phyloP scores from a whole-genome alignment of 2,888 invertebrate genomes.

The Epistrophe grossulariae region DNA sequence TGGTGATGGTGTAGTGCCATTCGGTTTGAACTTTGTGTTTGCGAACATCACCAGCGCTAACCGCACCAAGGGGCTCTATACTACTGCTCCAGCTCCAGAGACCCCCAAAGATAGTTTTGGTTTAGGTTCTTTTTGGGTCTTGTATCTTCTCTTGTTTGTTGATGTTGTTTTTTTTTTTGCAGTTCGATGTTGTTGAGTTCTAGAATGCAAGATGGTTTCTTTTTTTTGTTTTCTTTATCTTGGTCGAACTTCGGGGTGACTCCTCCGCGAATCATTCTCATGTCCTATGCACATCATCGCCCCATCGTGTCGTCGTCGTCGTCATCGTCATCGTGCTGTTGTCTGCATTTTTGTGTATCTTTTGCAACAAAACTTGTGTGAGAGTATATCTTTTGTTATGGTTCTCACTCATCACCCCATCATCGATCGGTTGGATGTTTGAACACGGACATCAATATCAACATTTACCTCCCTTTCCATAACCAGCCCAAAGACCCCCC shows the following conservation, averaged over 20 bases:
- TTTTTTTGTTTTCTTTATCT: conserved; percentile 18
- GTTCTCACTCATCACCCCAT: conserved; percentile 66
- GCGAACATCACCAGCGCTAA: conserved; percentile 66
- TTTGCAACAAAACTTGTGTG: conserved; percentile 47
- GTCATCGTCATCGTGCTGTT: background rate
- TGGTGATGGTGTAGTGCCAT: conserved; percentile 60
- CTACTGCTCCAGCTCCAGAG: conserved; percentile 24
- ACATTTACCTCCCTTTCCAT: conserved; percentile 4
- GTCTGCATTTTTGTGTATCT: conserved; percentile 51
- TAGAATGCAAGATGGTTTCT: conserved; percentile 30
- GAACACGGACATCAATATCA: conserved; percentile 58
- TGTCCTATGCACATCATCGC: conserved; percentile 4
- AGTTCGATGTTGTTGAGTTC: conserved; percentile 69
- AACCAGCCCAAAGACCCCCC: background rate
- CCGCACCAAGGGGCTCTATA: conserved; percentile 14
- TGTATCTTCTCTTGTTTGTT: conserved; percentile 23
- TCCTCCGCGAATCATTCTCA: conserved; percentile 51
- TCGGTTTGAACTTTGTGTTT: conserved; percentile 72
- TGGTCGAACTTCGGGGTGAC: conserved; percentile 42
- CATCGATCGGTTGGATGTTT: conserved; percentile 67
- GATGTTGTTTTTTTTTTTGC: conserved; percentile 45
- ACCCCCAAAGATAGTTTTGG: conserved; percentile 47
- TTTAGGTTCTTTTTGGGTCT: conserved; percentile 8
- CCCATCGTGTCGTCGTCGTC: conserved; percentile 7
- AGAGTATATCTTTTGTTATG: conserved; percentile 61